These are phyloP conservation scores for Pomacea maculata DNA, from an alignment of 1,140 invertebrate species.

Conservation along the genomic window DNA sequence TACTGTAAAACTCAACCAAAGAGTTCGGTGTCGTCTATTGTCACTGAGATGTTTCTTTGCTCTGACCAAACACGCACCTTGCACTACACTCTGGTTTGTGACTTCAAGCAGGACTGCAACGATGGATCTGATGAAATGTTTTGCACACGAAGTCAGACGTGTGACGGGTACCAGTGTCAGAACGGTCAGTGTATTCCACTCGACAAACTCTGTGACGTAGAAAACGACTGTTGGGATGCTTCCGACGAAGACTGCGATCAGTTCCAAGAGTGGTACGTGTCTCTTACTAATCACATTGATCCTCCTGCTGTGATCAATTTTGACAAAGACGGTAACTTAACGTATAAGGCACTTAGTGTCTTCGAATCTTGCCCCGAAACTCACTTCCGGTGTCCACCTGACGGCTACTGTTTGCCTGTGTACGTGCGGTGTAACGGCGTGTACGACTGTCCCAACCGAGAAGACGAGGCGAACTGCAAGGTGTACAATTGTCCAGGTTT, in stretches of 20 bases:
- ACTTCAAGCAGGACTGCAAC: conserved; percentile 12
- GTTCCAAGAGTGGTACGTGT: background rate
- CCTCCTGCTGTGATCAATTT: too few species aligned
- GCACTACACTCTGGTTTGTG: conserved; percentile 20
- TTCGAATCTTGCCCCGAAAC: conserved; percentile 3
- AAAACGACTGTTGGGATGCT: conserved; percentile 24
- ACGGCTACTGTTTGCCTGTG: conserved; percentile 11
- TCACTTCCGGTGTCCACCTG: conserved; percentile 9
- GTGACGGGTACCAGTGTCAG: conserved; percentile 1
- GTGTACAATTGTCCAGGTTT: conserved; percentile 24
- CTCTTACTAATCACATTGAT: too few species aligned
- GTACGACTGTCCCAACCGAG: conserved; percentile 16
- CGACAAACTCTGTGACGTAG: conserved; percentile 19
- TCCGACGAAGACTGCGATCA: conserved; percentile 27
- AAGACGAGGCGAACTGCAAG: conserved; percentile 15
- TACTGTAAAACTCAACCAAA: too few species aligned
- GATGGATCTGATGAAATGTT: conserved; percentile 17
- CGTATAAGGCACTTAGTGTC: too few species aligned
- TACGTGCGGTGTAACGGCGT: conserved; percentile 21
- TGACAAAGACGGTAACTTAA: too few species aligned
- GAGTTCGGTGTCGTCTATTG: too few species aligned
- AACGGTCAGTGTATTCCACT: conserved; percentile 1
- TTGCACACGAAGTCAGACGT: background rate
- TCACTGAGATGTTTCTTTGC: conserved; percentile 5
- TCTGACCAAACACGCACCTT: background rate